A percentile compares a stretch with the other conserved stretches of the same genome.
Evolutionary conservation across 2,113 vertebrate genomes (phyloP).

Genomic region (Noctilio leporinus): DNA sequence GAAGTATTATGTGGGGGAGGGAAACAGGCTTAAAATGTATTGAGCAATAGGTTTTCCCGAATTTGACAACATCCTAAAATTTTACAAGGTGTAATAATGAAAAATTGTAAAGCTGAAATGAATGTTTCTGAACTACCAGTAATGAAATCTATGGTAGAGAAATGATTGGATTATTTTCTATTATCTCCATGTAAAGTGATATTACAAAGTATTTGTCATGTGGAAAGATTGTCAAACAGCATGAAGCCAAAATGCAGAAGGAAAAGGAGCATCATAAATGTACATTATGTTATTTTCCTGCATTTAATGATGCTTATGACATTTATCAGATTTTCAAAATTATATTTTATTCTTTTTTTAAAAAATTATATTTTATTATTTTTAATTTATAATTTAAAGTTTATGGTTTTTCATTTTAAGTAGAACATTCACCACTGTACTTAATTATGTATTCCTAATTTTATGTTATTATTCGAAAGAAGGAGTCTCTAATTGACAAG

Average conservation of each 20-base stretch:
- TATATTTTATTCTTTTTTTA: neutral
- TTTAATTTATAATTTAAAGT: slow-evolving; percentile 6
- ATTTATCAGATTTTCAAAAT: neutral
- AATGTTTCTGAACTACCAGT: neutral
- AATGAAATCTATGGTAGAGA: neutral
- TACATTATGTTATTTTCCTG: neutral
- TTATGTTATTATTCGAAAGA: neutral
- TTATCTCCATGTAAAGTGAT: neutral
- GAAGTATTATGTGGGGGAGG: neutral
- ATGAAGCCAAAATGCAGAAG: neutral
- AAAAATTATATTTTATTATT: neutral
- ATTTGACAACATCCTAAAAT: neutral
- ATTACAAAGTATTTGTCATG: neutral
- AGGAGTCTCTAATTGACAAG: neutral
- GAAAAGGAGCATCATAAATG: neutral
- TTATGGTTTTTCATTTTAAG: neutral
- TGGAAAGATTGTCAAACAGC: neutral
- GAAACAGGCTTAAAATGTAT: neutral
- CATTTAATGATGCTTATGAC: neutral
- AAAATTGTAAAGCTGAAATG: neutral
- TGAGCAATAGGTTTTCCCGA: neutral
- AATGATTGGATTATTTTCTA: neutral
- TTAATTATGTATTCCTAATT: neutral
- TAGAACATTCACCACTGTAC: neutral
- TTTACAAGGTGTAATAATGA: neutral